Conservation (phyloP, 2,113 vertebrate genomes). For the Lepisosteus osseus region DNA sequence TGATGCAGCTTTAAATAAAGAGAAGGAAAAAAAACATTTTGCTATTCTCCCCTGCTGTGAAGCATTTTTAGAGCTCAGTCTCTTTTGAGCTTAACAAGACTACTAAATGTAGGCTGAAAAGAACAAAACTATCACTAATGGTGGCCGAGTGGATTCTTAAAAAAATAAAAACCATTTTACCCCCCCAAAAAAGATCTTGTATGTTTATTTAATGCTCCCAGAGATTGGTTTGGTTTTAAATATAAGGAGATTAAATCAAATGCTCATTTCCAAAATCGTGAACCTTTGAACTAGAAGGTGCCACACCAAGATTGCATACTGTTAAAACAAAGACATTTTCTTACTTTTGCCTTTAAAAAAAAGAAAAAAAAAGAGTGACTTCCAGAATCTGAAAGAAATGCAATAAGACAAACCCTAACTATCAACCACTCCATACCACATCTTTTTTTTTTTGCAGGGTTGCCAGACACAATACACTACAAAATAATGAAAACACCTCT, state of each 20-base stretch:
- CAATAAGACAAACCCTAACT: no score
- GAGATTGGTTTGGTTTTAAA: conserved; percentile 23
- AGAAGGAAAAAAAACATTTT: not conserved
- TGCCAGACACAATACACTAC: no score
- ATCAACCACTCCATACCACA: no score
- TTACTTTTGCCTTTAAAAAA: no score
- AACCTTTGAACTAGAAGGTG: conserved; percentile 24
- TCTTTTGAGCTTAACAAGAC: not conserved
- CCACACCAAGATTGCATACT: conserved; percentile 31
- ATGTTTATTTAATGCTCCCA: conserved; percentile 9
- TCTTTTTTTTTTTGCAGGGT: no score
- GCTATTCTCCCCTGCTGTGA: not conserved
- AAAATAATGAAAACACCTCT: no score
- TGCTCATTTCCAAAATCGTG: conserved; percentile 29
- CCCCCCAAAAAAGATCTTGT: no score
- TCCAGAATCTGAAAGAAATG: no score
- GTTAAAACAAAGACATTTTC: conserved; percentile 13
- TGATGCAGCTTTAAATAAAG: not conserved
- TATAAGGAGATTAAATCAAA: conserved; percentile 26
- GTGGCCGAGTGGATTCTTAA: not conserved
- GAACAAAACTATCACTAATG: no score
- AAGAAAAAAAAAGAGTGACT: no score
- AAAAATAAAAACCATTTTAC: conserved; percentile 3
- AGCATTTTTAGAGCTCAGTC: not conserved
- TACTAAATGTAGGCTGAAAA: not conserved